Conservation (phyloP, 2,888 invertebrate genomes). For the Scrobipalpa costella region DNA sequence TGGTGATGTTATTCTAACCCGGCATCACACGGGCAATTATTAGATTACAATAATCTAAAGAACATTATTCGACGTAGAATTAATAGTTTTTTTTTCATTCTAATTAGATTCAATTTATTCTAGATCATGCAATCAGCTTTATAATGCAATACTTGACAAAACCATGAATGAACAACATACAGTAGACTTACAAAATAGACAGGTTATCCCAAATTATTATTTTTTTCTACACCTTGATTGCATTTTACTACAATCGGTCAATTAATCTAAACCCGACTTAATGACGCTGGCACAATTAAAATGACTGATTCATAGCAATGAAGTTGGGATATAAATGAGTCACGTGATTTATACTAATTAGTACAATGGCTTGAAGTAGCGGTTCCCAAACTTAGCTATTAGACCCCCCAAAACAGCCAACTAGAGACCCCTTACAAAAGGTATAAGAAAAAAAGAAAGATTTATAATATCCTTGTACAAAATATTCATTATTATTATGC, state of each 20-base stretch:
- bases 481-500: no score
- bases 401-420: neutral
- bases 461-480: no score
- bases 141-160: neutral
- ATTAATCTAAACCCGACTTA: conserved; percentile 56
- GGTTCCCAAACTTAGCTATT: neutral
- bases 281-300: conserved; percentile 59
- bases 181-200: neutral
- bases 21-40: no score
- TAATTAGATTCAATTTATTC: no score
- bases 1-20: no score
- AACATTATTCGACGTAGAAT: no score
- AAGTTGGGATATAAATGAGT: conserved; percentile 58
- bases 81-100: no score
- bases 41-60: no score
- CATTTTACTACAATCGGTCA: conserved; percentile 45
- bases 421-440: no score
- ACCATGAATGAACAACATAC: neutral
- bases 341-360: conserved; percentile 57
- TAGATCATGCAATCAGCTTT: no score
- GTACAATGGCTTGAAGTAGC: conserved; percentile 41
- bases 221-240: conserved; percentile 26
- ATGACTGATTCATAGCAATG: conserved; percentile 62
- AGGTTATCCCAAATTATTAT: neutral
- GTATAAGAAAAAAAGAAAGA: no score